Base-by-base conservation (phyloP, 2,888 invertebrate species). In the Drosophila sordidula region DNA sequence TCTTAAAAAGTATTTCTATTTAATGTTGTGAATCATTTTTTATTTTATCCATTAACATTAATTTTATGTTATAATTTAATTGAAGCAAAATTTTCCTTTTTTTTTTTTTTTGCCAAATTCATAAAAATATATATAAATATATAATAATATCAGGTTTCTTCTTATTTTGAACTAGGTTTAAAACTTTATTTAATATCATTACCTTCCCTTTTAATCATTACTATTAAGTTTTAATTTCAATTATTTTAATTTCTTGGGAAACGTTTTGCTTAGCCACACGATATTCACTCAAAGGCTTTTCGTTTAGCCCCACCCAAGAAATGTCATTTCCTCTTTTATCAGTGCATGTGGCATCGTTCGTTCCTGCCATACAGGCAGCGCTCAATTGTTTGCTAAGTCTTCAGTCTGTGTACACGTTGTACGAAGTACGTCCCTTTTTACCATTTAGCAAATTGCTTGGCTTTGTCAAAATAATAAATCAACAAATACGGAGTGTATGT, bases 401-500 rank as follows among this genome's bases (percentile, higher is more conserved):
- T 64, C 45, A 78, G 78, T 59, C 51, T 70, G 49, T 56, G 58
- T 64, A 54, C 64, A 64, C 56, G 68, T 34, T 4, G 34, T 74
- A 69, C 49, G 65, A 49, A 42, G 42, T 44, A 59, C 58, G 52
- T 65, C 64, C 54, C 67, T 63, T 71, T 66, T 66, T 76, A 66
- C 68, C 80, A 78, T 84, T 84, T 87, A 87, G 87, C 65, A 84
- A 84, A 87, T 87, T 87, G 85, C 85, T 87, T 75, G 72, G 83
- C 83, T 87, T 84, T 85, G 85, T 87, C 78, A 80, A 87, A 87
- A 84, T 87, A 84, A 87, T 87, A 84, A 87, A 87, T 84, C 87
- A 83, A 78, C 82, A 85, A 87, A 85, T 78, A 69, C 51, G 44
- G 41, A 16, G 45, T 29, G 32, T 49, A 26, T 57, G 22, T 32